phyloP scores from a whole-genome alignment of 2,797 vertebrate genomes.

The Sebastes melanostomus region DNA sequence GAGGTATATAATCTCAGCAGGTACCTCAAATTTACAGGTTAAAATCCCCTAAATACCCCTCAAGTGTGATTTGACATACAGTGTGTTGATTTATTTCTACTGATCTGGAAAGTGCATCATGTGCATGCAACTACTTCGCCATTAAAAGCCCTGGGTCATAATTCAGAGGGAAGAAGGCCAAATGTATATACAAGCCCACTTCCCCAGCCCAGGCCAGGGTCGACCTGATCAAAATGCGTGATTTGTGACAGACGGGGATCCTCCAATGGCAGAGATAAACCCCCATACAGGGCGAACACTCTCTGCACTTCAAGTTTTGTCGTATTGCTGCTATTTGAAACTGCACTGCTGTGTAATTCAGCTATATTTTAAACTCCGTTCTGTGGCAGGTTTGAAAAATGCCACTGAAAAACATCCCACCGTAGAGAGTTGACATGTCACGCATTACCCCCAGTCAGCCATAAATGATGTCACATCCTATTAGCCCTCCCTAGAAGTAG shows the following conservation, averaged over 20 bases:
- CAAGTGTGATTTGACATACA: slow-evolving; percentile 14
- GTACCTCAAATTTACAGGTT: slow-evolving; percentile 42
- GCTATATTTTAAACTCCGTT: slow-evolving; percentile 16
- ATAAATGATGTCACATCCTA: slow-evolving; percentile 75
- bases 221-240: slow-evolving; percentile 36
- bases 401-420: slow-evolving; percentile 28
- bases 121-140: slow-evolving; percentile 3
- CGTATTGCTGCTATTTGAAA: not conserved
- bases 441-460: slow-evolving; percentile 56
- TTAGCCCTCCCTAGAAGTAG: slow-evolving; percentile 58
- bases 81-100: slow-evolving; percentile 25
- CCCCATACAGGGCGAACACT: not conserved
- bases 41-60: slow-evolving; percentile 29
- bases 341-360: not conserved
- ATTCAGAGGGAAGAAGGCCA: slow-evolving; percentile 32
- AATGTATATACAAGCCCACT: slow-evolving; percentile 24
- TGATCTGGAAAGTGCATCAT: slow-evolving; percentile 68
- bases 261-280: not conserved
- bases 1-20: slow-evolving; percentile 46
- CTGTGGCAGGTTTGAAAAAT: slow-evolving; percentile 42
- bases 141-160: slow-evolving; percentile 29
- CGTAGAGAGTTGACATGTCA: slow-evolving; percentile 53
- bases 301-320: not conserved
- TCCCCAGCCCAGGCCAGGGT: slow-evolving; percentile 8
- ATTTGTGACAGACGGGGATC: slow-evolving; percentile 33